Conservation (phyloP, 2,797 vertebrate genomes). For the Alcedo atthis region DNA sequence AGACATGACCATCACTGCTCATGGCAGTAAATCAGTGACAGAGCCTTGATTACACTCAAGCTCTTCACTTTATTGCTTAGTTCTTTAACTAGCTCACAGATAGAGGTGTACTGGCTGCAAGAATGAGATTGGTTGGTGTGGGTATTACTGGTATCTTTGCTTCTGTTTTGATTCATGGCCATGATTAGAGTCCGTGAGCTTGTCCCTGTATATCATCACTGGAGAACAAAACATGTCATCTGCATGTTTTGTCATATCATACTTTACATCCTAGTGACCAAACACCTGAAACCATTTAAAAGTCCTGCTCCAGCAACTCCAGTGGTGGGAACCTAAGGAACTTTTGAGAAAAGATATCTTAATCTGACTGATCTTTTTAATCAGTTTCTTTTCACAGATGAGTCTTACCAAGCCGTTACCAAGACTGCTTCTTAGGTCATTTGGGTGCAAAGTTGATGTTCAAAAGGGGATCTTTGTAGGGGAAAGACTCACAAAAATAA, state of each 20-base stretch:
- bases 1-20: neutral
- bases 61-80: neutral
- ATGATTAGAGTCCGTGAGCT: neutral
- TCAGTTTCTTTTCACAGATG: neutral
- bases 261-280: neutral
- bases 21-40: neutral
- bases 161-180: neutral
- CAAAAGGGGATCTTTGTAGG: neutral
- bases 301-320: neutral
- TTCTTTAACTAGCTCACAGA: neutral
- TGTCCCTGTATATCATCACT: accelerated
- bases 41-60: neutral
- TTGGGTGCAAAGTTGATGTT: neutral
- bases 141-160: neutral
- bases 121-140: accelerated
- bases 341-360: neutral
- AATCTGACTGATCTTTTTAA: neutral
- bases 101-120: neutral
- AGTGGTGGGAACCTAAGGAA: neutral
- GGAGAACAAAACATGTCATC: neutral
- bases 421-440: neutral
- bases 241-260: neutral
- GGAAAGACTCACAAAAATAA: neutral
- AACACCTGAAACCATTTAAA: neutral
- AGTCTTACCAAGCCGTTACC: neutral